These are phyloP conservation scores for Teleogryllus oceanicus DNA, from an alignment of 2,888 invertebrate species.

Conservation along the genomic window DNA sequence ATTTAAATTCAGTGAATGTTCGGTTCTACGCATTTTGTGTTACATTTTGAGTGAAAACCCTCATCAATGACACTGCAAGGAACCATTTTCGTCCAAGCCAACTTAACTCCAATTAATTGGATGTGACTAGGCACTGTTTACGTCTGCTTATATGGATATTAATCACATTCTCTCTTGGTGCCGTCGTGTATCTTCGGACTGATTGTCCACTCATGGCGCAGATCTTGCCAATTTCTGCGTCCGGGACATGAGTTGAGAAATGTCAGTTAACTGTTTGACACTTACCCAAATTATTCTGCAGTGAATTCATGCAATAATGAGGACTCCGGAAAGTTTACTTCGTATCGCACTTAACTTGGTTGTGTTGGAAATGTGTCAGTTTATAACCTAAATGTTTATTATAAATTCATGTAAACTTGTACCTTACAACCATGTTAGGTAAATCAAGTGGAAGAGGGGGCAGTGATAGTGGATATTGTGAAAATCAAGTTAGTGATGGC, in stretches of 20 bases:
- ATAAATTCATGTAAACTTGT: conserved; percentile 3
- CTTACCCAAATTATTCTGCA: background rate
- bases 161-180: background rate
- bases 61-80: background rate
- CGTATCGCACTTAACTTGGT: background rate
- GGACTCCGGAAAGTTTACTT: background rate
- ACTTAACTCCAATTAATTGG: background rate
- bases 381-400: conserved; percentile 28
- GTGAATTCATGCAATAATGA: conserved; percentile 1
- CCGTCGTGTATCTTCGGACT: background rate
- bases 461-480: conserved; percentile 39
- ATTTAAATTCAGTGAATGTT: background rate
- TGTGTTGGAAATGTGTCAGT: conserved; percentile 28
- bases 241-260: background rate
- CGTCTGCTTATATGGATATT: background rate
- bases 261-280: background rate
- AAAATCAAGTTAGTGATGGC: conserved; percentile 30
- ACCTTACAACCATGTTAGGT: conserved; percentile 27
- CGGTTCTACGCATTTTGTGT: background rate
- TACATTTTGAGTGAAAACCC: background rate
- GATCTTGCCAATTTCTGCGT: background rate
- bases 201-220: background rate
- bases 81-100: conserved; percentile 6
- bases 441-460: conserved; percentile 31
- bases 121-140: background rate